These are phyloP conservation scores for Watsonalla binaria DNA, from an alignment of 2,888 invertebrate species.

Conservation along the genomic window DNA sequence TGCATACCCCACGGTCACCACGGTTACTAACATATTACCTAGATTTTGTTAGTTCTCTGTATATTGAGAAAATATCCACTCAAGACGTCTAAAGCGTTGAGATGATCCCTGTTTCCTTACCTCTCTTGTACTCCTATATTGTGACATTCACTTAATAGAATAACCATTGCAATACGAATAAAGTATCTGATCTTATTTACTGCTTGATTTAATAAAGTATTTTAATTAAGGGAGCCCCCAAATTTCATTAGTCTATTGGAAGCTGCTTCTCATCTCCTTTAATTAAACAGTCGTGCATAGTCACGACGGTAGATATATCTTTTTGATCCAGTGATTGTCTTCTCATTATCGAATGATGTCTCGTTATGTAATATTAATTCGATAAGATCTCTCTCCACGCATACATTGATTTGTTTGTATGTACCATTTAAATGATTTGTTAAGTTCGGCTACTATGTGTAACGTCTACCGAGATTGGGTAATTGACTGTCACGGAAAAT, in stretches of 20 bases:
- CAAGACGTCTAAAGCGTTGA: too few relatives aligned
- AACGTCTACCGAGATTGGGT: conserved; percentile 43
- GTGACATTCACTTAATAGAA: too few relatives aligned
- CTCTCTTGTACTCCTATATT: too few relatives aligned
- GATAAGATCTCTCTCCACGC: conserved; percentile 55
- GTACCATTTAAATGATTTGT: conserved; percentile 31
- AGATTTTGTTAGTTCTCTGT: too few relatives aligned
- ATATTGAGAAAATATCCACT: too few relatives aligned
- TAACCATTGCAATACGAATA: too few relatives aligned
- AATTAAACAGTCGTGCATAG: conserved; percentile 16
- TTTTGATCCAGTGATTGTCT: conserved; percentile 56
- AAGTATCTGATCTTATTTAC: too few relatives aligned
- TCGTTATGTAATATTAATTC: conserved; percentile 62
- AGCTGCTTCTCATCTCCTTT: conserved; percentile 4
- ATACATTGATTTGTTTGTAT: conserved; percentile 51
- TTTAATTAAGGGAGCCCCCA: background rate
- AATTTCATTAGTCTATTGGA: conserved; percentile 8
- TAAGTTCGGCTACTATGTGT: conserved; percentile 34
- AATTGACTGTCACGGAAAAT: background rate
- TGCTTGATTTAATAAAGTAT: background rate
- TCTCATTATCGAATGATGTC: conserved; percentile 47
- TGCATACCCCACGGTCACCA: too few relatives aligned
- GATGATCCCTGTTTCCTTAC: too few relatives aligned
- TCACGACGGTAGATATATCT: conserved; percentile 32
- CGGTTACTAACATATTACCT: too few relatives aligned